Percentiles rank a stretch among this genome's conserved stretches.
Conservation (phyloP, 2,888 invertebrate genomes). For the Dione vanillae region DNA sequence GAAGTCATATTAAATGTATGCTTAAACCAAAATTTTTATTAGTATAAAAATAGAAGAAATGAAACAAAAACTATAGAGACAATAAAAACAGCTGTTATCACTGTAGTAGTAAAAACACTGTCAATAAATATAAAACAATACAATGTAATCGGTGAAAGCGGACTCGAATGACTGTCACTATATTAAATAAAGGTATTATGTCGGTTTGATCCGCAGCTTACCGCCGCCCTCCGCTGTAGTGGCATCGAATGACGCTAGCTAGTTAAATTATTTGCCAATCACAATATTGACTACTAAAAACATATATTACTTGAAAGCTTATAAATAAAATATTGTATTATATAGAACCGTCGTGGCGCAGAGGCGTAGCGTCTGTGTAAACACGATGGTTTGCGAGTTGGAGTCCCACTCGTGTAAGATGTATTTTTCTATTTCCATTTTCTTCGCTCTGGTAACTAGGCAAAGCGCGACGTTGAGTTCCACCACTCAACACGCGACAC, state of each 20-base stretch:
- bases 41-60: background rate
- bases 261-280: constrained; percentile 5
- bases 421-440: too few species aligned
- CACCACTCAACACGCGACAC: too few species aligned
- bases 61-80: background rate
- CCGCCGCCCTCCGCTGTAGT: constrained; percentile 26
- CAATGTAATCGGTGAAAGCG: constrained; percentile 24
- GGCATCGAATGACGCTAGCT: constrained; percentile 3
- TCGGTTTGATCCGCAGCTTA: constrained; percentile 36
- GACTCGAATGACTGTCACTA: constrained; percentile 19
- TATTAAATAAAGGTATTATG: constrained; percentile 44
- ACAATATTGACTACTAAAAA: background rate
- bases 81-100: background rate
- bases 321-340: background rate
- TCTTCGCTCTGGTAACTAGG: too few species aligned
- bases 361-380: too few species aligned
- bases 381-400: too few species aligned
- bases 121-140: background rate
- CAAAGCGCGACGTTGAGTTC: too few species aligned
- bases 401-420: too few species aligned
- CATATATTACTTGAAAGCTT: too few species aligned
- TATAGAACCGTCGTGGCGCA: background rate
- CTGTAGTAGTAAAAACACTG: background rate
- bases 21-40: too few species aligned
- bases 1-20: too few species aligned